A percentile compares a stretch with the other conserved stretches of the same genome.
These are phyloP conservation scores for Epinephelus lanceolatus DNA, from an alignment of 2,113 vertebrate genomes.

Conservation along the genomic window DNA sequence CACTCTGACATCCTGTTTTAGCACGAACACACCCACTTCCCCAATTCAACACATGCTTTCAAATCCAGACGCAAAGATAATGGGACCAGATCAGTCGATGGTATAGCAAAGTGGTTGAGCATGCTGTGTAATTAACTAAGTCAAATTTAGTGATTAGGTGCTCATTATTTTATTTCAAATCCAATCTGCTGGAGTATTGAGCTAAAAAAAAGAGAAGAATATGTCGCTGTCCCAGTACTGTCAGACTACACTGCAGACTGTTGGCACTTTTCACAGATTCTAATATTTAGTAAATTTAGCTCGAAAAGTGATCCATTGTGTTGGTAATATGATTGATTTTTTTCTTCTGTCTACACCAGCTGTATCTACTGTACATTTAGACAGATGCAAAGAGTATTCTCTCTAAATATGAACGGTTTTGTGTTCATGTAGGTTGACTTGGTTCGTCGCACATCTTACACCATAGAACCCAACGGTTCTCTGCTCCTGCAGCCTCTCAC, in stretches of 20 bases:
- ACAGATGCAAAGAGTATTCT: background rate
- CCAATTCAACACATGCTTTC: background rate
- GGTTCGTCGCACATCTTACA: slow-evolving; percentile 76
- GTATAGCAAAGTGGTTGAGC: background rate
- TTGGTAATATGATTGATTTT: background rate
- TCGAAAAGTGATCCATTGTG: background rate
- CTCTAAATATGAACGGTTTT: background rate
- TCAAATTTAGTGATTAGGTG: background rate
- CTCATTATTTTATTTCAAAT: background rate
- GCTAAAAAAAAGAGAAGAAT: background rate
- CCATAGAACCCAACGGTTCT: slow-evolving; percentile 86
- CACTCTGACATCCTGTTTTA: background rate
- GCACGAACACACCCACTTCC: background rate
- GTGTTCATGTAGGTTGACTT: slow-evolving; percentile 83
- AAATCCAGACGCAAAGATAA: background rate
- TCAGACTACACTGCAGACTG: background rate
- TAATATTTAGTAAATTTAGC: background rate
- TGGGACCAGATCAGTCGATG: background rate
- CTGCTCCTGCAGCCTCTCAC: slow-evolving; percentile 87
- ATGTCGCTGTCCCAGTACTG: background rate
- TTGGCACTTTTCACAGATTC: background rate
- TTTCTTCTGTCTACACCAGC: too few species aligned
- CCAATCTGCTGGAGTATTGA: background rate
- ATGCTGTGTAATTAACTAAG: background rate
- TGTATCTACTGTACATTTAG: background rate